Conservation (phyloP, 1,140 invertebrate genomes). For the Pantala flavescens region DNA sequence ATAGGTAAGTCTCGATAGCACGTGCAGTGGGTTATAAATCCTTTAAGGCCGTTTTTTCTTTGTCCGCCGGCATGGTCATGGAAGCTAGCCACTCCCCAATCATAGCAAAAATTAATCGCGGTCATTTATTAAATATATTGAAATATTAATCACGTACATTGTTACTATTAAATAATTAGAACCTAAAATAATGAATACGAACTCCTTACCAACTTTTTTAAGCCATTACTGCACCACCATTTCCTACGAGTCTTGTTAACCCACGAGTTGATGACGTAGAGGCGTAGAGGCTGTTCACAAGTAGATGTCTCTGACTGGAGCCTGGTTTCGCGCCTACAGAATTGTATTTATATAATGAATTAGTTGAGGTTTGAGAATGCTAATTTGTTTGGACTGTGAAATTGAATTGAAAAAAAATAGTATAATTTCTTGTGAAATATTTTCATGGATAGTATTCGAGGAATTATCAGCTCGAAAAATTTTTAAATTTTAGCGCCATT, state of each 20-base stretch:
- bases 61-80: not conserved
- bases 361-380: too few relatives aligned
- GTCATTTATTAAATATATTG: not conserved
- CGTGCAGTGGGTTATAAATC: too few relatives aligned
- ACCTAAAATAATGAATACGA: too few relatives aligned
- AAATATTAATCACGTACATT: too few relatives aligned
- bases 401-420: too few relatives aligned
- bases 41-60: not conserved
- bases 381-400: too few relatives aligned
- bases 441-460: too few relatives aligned
- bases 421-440: too few relatives aligned
- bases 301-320: not conserved
- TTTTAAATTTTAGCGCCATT: too few relatives aligned
- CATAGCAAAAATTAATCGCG: not conserved
- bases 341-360: not conserved
- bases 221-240: constrained; percentile 14
- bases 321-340: not conserved
- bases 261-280: constrained; percentile 17
- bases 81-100: not conserved
- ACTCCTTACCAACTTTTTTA: not conserved
- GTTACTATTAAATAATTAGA: too few relatives aligned
- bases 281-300: not conserved
- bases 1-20: too few relatives aligned
- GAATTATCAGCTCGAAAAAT: too few relatives aligned
- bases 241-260: constrained; percentile 11